Conservation (phyloP, 2,888 invertebrate species). For the Cryptophagus acutangulus region DNA sequence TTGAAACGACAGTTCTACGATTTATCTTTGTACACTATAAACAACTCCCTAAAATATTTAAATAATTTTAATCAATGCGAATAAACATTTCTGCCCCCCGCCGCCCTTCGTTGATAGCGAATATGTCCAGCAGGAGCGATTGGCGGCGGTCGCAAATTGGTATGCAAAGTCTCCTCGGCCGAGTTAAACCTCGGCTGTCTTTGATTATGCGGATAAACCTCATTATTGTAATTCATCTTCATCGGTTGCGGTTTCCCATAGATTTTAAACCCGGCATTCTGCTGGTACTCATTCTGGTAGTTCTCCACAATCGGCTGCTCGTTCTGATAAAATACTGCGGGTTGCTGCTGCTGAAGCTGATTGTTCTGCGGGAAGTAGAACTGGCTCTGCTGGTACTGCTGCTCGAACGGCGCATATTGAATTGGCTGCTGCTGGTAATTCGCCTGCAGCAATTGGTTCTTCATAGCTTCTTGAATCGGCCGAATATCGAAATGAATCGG, state of each 20-base stretch:
- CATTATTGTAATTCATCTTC: background rate
- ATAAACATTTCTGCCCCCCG: no score
- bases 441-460: conserved; percentile 3
- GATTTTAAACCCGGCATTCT: conserved; percentile 1
- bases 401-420: background rate
- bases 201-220: background rate
- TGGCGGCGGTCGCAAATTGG: conserved; percentile 4
- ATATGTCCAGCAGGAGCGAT: background rate
- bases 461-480: conserved; percentile 6
- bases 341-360: background rate
- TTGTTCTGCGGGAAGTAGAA: conserved; percentile 1
- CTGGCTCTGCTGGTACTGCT: background rate
- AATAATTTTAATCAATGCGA: background rate
- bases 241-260: conserved; percentile 4
- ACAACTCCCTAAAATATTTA: background rate
- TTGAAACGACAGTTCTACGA: background rate
- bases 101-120: background rate
- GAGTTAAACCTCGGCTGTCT: conserved; percentile 1
- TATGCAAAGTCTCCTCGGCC: background rate
- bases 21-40: conserved; percentile 1
- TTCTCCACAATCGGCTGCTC: background rate
- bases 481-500: conserved; percentile 10
- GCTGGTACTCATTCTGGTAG: background rate
- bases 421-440: background rate
- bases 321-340: no score